A percentile compares a stretch with the other conserved stretches of the same genome.
phyloP scores from a whole-genome alignment of 2,797 vertebrate genomes.

The Cossypha niveicapilla region DNA sequence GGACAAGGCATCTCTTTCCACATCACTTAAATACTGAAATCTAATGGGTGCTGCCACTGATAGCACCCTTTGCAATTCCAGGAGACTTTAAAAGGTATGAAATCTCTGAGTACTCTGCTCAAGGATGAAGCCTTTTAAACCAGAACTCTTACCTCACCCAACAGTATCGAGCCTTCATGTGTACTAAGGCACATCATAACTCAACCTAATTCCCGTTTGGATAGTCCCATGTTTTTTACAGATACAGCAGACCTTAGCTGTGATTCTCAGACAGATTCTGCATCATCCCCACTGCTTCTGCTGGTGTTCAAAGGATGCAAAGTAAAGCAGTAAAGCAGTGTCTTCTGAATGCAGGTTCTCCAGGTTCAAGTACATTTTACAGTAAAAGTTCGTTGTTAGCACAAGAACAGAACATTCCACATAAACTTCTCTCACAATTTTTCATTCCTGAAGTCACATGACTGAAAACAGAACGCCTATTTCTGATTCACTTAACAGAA shows the following conservation, averaged over 20 bases:
- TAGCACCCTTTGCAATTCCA: neutral
- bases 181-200: neutral
- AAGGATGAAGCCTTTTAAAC: neutral
- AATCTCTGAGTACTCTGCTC: neutral
- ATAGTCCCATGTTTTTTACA: neutral
- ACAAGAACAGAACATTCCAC: neutral
- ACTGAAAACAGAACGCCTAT: neutral
- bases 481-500: neutral
- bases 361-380: neutral
- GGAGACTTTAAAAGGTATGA: neutral
- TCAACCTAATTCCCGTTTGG: neutral
- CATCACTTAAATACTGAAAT: neutral
- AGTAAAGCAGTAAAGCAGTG: neutral
- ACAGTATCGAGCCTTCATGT: neutral
- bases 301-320: neutral
- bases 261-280: neutral
- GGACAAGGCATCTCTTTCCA: neutral
- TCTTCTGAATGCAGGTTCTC: neutral
- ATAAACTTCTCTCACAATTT: neutral
- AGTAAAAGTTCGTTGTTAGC: neutral
- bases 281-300: neutral
- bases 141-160: neutral
- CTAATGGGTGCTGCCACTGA: neutral
- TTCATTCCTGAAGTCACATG: neutral
- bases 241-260: accelerated